Evolutionary conservation across 2,888 invertebrate genomes (phyloP), one percentile per base, ranked within the genome.

Genomic region (Graphium colonna): DNA sequence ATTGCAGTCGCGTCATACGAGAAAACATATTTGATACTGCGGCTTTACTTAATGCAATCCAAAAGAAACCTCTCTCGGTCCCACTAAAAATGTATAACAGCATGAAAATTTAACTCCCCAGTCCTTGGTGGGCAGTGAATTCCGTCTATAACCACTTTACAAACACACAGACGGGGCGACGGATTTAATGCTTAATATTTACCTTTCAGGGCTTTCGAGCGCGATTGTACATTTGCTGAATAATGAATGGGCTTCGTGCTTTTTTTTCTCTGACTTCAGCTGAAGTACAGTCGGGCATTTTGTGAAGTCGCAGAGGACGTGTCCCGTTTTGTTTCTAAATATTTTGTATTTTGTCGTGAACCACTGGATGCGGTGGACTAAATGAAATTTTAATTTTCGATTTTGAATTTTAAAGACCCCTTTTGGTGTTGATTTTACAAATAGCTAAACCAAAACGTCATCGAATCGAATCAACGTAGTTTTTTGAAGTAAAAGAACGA

Each of bases 61-160:
- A 7, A 12, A 51, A 51, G 42, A 53, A 42, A 47, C 48, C 43
- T 33, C 39, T 45, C 21, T 36, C 28, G 39, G 38, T 46, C 33
- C 12, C 13, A 44, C 45, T 51, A 71, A 75, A 77, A 77, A 79
- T 79, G 75, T 73, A 77, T 79, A 75, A 77, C 73, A 72, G 60
- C 69, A 76, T 82, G 79, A 79, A 82, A 81, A 79, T 82, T 77
- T 80, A 68, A 79, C 69, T n/a, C 66, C 54, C 38, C 58, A 59
- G 55, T 60, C 58, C 66, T 65, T 82, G 83, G 83, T 83, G 82
- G 82, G 74, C 77, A 77, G 77, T 82, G 77, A 76, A 77, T 76
- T 75, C 21, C 26, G 13, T 18, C 36, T 36, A 36, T 36, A 36
- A 36, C 36, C 36, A 36, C 13, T 36, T 36, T 12, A n/a, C 3